A percentile compares a stretch with the other conserved stretches of the same genome.
These are phyloP conservation scores for Dendroctonus ponderosae DNA, from an alignment of 1,140 invertebrate genomes.

Conservation along the genomic window DNA sequence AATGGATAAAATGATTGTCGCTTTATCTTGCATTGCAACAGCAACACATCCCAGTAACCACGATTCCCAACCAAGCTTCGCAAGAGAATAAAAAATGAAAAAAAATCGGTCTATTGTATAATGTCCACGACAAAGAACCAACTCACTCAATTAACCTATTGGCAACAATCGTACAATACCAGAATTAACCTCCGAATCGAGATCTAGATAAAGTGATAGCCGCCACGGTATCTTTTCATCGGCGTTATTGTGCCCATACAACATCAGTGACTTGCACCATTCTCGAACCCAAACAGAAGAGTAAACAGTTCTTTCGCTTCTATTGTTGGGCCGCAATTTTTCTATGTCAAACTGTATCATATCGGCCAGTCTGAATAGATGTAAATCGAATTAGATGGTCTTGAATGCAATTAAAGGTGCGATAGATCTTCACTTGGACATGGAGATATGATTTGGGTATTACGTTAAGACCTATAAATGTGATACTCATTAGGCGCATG, in stretches of 20 bases:
- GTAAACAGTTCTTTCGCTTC: conserved; percentile 15
- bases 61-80: too few relatives aligned
- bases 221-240: conserved; percentile 19
- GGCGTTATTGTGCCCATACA: conserved; percentile 19
- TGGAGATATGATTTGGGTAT: too few relatives aligned
- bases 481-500: too few relatives aligned
- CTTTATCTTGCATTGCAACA: too few relatives aligned
- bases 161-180: conserved; percentile 23
- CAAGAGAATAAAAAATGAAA: background rate
- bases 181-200: conserved; percentile 25
- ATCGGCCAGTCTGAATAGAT: conserved; percentile 10
- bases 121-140: conserved; percentile 5
- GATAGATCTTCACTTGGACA: too few relatives aligned
- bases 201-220: conserved; percentile 26
- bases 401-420: conserved; percentile 17
- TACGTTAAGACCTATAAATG: too few relatives aligned
- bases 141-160: conserved; percentile 23
- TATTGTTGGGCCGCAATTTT: conserved; percentile 25
- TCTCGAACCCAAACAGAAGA: conserved; percentile 20
- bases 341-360: conserved; percentile 16
- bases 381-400: conserved; percentile 15
- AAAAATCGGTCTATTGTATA: conserved; percentile 2
- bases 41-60: too few relatives aligned
- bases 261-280: conserved; percentile 19
- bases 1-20: too few relatives aligned